These are phyloP conservation scores for Platyura marginata DNA, from an alignment of 1,140 invertebrate genomes.

Conservation along the genomic window DNA sequence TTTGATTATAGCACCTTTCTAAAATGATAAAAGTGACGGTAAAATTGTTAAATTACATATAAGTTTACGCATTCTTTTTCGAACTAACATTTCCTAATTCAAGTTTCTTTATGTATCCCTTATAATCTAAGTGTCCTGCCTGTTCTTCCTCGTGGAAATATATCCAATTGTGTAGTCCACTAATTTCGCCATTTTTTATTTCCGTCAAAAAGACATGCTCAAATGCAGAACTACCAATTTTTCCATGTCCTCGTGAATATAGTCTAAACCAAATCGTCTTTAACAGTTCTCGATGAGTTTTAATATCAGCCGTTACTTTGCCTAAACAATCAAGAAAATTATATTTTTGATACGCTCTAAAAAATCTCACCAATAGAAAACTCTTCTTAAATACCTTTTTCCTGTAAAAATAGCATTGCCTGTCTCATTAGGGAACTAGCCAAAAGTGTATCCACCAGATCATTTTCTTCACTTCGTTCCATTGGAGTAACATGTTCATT, in stretches of 20 bases:
- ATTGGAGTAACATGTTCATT: slow-evolving; percentile 59
- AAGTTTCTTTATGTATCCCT: slow-evolving; percentile 56
- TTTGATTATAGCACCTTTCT: slow-evolving; percentile 66
- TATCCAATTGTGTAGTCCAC: slow-evolving; percentile 80
- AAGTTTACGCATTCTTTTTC: background rate
- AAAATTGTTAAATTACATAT: background rate
- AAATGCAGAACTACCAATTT: slow-evolving; percentile 63
- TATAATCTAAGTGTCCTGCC: slow-evolving; percentile 45
- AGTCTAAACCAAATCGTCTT: slow-evolving; percentile 64
- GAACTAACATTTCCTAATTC: slow-evolving; percentile 48
- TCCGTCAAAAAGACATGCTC: slow-evolving; percentile 79
- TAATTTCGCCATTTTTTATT: slow-evolving; percentile 53
- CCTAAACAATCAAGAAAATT: slow-evolving; percentile 11
- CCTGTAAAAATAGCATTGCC: slow-evolving; percentile 47
- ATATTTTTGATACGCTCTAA: background rate
- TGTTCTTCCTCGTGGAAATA: slow-evolving; percentile 60
- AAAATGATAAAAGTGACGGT: slow-evolving; percentile 29
- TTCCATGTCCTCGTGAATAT: slow-evolving; percentile 56
- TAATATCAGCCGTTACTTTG: slow-evolving; percentile 36
- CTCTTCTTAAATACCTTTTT: slow-evolving; percentile 30
- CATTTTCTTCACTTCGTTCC: slow-evolving; percentile 54
- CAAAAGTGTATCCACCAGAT: slow-evolving; percentile 55
- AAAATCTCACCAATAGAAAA: background rate
- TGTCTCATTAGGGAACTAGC: slow-evolving; percentile 53
- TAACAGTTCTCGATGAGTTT: slow-evolving; percentile 49